Conservation (phyloP, 2,888 invertebrate genomes). For the Timema podura region DNA sequence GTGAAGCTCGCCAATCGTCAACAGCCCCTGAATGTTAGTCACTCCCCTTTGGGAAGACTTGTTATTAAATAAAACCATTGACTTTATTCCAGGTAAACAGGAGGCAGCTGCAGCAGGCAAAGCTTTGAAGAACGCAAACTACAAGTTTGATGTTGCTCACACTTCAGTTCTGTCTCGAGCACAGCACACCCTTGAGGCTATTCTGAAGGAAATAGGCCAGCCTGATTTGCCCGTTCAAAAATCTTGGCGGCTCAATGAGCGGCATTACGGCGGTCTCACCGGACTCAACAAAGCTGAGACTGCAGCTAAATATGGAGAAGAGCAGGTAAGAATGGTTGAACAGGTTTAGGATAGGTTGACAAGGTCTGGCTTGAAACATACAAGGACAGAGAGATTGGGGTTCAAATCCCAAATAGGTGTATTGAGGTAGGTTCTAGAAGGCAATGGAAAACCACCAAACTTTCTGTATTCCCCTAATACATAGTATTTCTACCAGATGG, state of each 20-base stretch:
- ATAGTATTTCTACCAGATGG: too few relatives aligned
- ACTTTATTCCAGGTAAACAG: slow-evolving; percentile 53
- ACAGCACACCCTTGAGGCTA: slow-evolving; percentile 64
- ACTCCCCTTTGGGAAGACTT: too few relatives aligned
- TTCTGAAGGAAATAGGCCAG: slow-evolving; percentile 64
- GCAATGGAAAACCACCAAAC: too few relatives aligned
- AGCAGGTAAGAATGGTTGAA: slow-evolving; percentile 63
- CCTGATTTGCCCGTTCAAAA: slow-evolving; percentile 62
- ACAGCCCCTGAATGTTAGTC: too few relatives aligned
- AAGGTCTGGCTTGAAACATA: too few relatives aligned
- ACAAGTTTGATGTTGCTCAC: slow-evolving; percentile 73
- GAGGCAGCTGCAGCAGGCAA: slow-evolving; percentile 70
- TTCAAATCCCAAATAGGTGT: too few relatives aligned
- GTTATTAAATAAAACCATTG: too few relatives aligned
- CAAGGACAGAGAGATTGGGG: too few relatives aligned
- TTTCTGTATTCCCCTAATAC: too few relatives aligned
- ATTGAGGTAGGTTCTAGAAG: too few relatives aligned
- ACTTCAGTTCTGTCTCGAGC: slow-evolving; percentile 78
- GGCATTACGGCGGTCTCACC: slow-evolving; percentile 83
- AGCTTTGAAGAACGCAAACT: slow-evolving; percentile 63
- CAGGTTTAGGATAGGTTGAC: too few relatives aligned
- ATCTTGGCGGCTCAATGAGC: slow-evolving; percentile 82
- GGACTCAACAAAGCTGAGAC: slow-evolving; percentile 82
- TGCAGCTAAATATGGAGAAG: slow-evolving; percentile 79
- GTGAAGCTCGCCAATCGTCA: too few relatives aligned